Evolutionary conservation across 2,113 vertebrate genomes (phyloP).

Genomic region (Sphyrna mokarran): DNA sequence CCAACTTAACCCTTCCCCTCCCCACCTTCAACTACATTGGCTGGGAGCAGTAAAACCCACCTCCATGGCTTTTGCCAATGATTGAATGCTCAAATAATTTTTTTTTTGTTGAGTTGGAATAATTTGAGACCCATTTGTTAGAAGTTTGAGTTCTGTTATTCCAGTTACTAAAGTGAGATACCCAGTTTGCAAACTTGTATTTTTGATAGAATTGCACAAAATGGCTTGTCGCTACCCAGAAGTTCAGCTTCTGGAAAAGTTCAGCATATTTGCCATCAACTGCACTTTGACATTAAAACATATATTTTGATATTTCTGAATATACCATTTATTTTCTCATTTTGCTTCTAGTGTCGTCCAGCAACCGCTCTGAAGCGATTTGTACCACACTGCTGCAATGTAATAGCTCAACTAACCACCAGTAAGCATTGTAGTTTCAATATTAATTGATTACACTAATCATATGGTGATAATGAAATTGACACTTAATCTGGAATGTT

Average conservation of each 20-base stretch:
- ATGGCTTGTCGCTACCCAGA: not conserved
- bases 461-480: not conserved
- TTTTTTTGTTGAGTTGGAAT: not conserved
- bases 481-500: not conserved
- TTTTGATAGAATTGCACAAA: not conserved
- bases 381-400: slow-evolving; percentile 87
- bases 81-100: not conserved
- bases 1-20: too few species aligned
- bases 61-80: not conserved
- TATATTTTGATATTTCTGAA: not conserved
- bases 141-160: not conserved
- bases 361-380: slow-evolving; percentile 86
- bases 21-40: too few species aligned
- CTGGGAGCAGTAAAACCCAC: too few species aligned
- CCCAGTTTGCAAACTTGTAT: not conserved
- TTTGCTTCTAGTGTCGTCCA: slow-evolving; percentile 79
- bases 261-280: not conserved
- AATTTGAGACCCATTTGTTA: not conserved
- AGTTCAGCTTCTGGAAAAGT: not conserved
- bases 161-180: not conserved
- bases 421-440: slow-evolving; percentile 67
- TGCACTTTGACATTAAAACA: not conserved
- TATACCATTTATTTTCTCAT: slow-evolving; percentile 39
- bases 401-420: slow-evolving; percentile 83
- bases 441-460: not conserved